Conservation (phyloP, 2,888 invertebrate genomes). For the Meloe dianella region DNA sequence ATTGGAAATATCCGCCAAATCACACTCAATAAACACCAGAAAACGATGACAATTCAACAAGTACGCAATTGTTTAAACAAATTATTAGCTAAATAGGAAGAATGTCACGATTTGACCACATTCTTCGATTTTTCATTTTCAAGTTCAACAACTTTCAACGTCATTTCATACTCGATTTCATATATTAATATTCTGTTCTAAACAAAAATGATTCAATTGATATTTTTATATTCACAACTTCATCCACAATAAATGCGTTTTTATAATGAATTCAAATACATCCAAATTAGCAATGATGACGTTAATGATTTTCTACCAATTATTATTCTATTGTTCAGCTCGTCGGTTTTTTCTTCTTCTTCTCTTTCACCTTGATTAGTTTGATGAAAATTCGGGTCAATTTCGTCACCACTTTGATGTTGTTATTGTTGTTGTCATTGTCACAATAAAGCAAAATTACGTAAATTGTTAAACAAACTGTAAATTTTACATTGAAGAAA, state of each 20-base stretch:
- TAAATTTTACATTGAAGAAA: neutral
- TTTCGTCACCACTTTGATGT: neutral
- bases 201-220: too few relatives aligned
- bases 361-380: neutral
- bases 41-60: neutral
- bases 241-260: neutral
- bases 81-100: neutral
- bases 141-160: conserved; percentile 1
- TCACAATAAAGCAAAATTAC: neutral
- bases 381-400: neutral
- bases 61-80: neutral
- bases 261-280: too few relatives aligned
- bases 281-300: conserved; percentile 5
- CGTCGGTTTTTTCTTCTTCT: neutral
- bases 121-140: neutral
- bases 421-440: neutral
- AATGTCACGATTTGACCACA: neutral
- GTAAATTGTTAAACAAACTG: conserved; percentile 2
- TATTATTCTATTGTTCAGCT: neutral
- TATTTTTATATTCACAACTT: neutral
- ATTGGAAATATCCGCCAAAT: neutral
- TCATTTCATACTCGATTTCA: neutral
- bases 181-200: too few relatives aligned
- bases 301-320: neutral
- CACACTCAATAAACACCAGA: neutral